Conservation (phyloP, 1,140 invertebrate genomes). For the Phenacoccus solenopsis region DNA sequence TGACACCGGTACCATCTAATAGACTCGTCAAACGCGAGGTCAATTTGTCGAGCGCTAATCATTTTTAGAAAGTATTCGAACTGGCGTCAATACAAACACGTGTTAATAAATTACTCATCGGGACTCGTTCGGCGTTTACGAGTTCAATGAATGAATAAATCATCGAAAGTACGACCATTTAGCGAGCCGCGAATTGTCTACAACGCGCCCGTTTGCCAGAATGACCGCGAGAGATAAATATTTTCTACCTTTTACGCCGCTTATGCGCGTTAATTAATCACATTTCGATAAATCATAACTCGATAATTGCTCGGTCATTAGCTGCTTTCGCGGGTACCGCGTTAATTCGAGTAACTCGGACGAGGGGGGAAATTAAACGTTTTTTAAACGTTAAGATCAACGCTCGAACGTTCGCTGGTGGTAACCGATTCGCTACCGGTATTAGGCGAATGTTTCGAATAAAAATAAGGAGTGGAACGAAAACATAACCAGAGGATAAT, state of each 20-base stretch:
- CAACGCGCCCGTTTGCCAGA: not conserved
- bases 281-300: not conserved
- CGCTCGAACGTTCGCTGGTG: not conserved
- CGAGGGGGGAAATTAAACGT: not conserved
- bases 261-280: not conserved
- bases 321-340: not conserved
- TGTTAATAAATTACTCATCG: too few relatives aligned
- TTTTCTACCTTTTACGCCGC: not conserved
- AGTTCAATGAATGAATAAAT: constrained; percentile 3
- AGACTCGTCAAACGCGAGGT: not conserved
- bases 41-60: not conserved
- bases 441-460: not conserved
- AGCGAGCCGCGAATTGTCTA: too few relatives aligned
- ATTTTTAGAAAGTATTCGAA: not conserved
- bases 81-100: not conserved
- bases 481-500: not conserved
- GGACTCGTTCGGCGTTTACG: not conserved
- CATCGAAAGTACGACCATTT: not conserved
- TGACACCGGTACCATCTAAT: too few relatives aligned
- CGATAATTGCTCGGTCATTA: not conserved
- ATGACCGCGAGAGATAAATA: not conserved
- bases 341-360: not conserved
- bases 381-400: constrained; percentile 3
- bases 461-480: not conserved
- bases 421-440: not conserved